Conservation (phyloP, 2,888 invertebrate species). For the Caenorhabditis panamensis region DNA sequence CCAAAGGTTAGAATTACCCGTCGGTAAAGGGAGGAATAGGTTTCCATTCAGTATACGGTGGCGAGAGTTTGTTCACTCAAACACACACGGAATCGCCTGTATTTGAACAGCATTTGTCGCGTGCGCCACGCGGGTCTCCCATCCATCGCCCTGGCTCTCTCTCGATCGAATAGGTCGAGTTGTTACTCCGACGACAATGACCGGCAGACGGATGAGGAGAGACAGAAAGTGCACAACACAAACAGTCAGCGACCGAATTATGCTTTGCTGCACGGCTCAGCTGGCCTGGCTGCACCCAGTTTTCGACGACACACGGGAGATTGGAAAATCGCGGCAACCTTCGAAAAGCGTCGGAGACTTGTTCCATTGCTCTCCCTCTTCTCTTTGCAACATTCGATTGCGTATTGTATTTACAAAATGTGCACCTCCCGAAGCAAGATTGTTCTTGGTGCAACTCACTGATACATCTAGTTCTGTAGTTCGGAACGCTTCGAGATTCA, state of each 20-base stretch:
- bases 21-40: not conserved
- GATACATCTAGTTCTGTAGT: too few species aligned
- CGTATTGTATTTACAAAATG: too few species aligned
- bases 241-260: conserved; percentile 28
- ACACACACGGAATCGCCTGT: conserved; percentile 34
- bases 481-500: too few species aligned
- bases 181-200: conserved; percentile 48
- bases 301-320: conserved; percentile 10
- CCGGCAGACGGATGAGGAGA: conserved; percentile 17
- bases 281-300: conserved; percentile 21
- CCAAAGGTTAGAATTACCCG: conserved; percentile 17
- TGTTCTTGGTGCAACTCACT: too few species aligned
- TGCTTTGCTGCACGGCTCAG: conserved; percentile 13
- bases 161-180: conserved; percentile 39
- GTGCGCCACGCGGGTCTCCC: conserved; percentile 17
- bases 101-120: conserved; percentile 60
- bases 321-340: conserved; percentile 14
- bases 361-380: conserved; percentile 26
- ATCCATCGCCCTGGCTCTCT: conserved; percentile 12
- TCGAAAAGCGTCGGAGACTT: conserved; percentile 27
- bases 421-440: too few species aligned
- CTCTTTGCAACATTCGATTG: not conserved
- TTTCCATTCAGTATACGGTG: conserved; percentile 7
- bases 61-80: conserved; percentile 48
- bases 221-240: conserved; percentile 30